A percentile compares a stretch with the other conserved stretches of the same genome.
These are phyloP conservation scores for Alcis repandata DNA, from an alignment of 2,888 invertebrate species.

Conservation along the genomic window DNA sequence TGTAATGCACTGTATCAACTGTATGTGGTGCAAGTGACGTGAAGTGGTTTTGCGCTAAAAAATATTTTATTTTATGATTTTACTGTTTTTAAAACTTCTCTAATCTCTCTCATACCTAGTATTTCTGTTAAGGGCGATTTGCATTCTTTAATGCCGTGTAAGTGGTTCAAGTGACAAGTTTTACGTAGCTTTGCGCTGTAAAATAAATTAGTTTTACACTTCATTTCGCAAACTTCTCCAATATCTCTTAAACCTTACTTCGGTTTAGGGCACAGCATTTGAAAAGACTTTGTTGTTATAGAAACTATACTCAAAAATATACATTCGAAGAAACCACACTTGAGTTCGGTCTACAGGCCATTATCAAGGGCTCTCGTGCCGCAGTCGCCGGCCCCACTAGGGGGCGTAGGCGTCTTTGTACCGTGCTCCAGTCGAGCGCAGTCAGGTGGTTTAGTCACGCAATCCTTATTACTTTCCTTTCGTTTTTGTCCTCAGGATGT, in stretches of 20 bases:
- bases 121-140: no score
- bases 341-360: not conserved
- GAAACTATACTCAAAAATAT: not conserved
- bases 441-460: conserved; percentile 47
- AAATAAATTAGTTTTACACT: no score
- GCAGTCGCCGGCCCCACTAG: conserved; percentile 50
- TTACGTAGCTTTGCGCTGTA: not conserved
- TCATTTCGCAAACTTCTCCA: not conserved
- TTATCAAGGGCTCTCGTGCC: conserved; percentile 25
- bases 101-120: not conserved
- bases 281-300: no score
- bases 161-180: conserved; percentile 8
- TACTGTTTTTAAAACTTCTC: not conserved
- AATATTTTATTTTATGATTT: no score
- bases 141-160: no score
- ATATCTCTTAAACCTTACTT: not conserved
- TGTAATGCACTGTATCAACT: not conserved
- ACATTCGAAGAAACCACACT: not conserved
- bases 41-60: not conserved
- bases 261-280: no score
- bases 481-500: not conserved
- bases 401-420: conserved; percentile 32
- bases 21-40: not conserved
- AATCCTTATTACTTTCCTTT: conserved; percentile 48
- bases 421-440: conserved; percentile 34